Conservation (phyloP, 2,888 invertebrate species). For the Synergus itoensis region DNA sequence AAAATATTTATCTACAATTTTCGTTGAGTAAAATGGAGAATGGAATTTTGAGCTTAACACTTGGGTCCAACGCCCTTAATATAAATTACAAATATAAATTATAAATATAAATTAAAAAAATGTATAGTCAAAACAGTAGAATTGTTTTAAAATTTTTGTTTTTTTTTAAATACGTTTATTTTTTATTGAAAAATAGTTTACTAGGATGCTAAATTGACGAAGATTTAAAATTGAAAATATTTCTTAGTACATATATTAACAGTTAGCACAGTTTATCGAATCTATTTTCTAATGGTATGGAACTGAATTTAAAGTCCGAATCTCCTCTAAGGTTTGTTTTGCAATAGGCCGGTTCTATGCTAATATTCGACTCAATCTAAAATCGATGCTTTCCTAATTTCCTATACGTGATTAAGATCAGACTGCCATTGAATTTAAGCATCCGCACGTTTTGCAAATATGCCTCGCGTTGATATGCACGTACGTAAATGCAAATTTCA, state of each 20-base stretch:
- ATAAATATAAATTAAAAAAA: too few species aligned
- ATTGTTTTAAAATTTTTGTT: too few species aligned
- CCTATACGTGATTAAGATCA: slow-evolving; percentile 26
- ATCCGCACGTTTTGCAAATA: slow-evolving; percentile 19
- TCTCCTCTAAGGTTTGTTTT: slow-evolving; percentile 51
- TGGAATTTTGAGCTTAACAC: too few species aligned
- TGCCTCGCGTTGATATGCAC: neutral
- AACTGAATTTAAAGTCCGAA: slow-evolving; percentile 53
- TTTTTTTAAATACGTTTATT: too few species aligned
- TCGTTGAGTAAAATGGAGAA: too few species aligned
- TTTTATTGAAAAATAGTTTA: too few species aligned
- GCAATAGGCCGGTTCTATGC: slow-evolving; percentile 58
- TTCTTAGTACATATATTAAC: neutral
- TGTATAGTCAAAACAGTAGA: too few species aligned
- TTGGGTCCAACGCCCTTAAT: too few species aligned
- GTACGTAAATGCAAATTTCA: slow-evolving; percentile 15
- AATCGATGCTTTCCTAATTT: slow-evolving; percentile 47
- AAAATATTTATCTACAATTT: too few species aligned
- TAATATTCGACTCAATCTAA: slow-evolving; percentile 55
- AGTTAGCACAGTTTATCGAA: neutral
- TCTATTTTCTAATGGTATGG: neutral
- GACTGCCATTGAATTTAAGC: slow-evolving; percentile 11
- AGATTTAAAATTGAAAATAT: too few species aligned
- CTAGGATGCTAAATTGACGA: too few species aligned
- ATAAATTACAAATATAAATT: too few species aligned